Evolutionary conservation across 2,888 invertebrate species (phyloP), one percentile per base, ranked within the genome.

Genomic region (Odontothrips loti): DNA sequence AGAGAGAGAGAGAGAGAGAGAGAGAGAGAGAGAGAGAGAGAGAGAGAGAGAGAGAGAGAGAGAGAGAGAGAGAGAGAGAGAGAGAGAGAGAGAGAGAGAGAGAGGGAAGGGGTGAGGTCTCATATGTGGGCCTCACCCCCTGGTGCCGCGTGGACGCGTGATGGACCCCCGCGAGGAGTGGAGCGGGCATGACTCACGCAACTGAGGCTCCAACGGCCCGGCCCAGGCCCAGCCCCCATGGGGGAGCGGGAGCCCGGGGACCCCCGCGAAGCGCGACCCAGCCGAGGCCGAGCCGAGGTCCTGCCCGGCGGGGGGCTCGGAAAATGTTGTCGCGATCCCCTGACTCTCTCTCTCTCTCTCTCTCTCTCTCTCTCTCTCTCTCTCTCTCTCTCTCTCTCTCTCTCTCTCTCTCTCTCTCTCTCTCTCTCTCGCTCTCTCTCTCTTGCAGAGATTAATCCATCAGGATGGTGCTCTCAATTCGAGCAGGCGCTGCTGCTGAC

Each of bases 241-340:
- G 68, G 8, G 27, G 68, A 68, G n/a, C n/a, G n/a, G n/a, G n/a
- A n/a, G 23, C 23, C 68, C 23, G 23, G 58, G 68, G 23, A 23
- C 68, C n/a, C 68, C 68, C 68, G 68, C 27, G 58, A 43, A 43
- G 20, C 27, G 68, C 68, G 68, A 68, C 68, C n/a, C 23, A 20
- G 68, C 68, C 58, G 58, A 43, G 51, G 9, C 11, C 68, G 23
- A n/a, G n/a, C n/a, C n/a, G n/a, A n/a, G n/a, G n/a, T n/a, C n/a
- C n/a, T n/a, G n/a, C n/a, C n/a, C 68, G 12, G 68, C 27, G 27
- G 68, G 68, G 68, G 68, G 68, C 68, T 75, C 68, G 12, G 68
- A 75, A 75, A 75, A 75, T 75, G 68, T 75, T 75, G 68, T 17
- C 58, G 58, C 58, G 58, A 58, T 58, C 58, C 58, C 58, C 58